Evolutionary conservation across 2,888 invertebrate species (phyloP).

Genomic region (Lepetodrilus schrolli): DNA sequence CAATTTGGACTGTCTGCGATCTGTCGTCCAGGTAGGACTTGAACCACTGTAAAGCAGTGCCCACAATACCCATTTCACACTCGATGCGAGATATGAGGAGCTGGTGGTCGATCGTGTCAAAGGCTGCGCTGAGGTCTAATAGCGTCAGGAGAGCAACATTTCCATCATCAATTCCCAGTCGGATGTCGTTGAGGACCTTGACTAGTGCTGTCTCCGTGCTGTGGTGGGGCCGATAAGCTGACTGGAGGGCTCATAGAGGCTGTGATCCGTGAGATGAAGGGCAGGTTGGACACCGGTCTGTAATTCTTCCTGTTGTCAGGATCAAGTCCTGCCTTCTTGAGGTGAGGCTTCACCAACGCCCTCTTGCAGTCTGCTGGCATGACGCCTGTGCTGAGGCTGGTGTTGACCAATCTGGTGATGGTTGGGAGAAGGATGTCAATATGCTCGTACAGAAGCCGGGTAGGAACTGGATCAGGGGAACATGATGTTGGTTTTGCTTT

Average conservation of each 20-base stretch:
- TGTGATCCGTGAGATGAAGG: no score
- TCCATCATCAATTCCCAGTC: background rate
- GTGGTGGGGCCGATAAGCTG: background rate
- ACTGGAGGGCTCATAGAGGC: no score
- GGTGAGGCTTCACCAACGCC: background rate
- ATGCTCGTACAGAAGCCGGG: background rate
- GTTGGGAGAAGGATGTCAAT: background rate
- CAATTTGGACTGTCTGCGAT: no score
- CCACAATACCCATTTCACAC: no score
- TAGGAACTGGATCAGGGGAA: background rate
- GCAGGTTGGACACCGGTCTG: background rate
- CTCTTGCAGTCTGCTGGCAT: background rate
- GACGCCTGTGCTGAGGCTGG: background rate
- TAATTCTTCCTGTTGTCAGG: background rate
- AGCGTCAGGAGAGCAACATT: no score
- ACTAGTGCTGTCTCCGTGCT: slow-evolving; percentile 11
- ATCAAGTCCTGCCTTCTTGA: background rate
- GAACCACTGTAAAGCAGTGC: no score
- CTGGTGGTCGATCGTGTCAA: no score
- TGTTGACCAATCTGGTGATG: background rate
- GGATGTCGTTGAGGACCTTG: background rate
- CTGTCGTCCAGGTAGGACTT: no score
- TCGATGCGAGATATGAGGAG: no score
- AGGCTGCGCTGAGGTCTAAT: no score
- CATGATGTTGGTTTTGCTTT: background rate